Evolutionary conservation across 2,113 vertebrate species (phyloP).

Genomic region (Porphyrio hochstetteri): DNA sequence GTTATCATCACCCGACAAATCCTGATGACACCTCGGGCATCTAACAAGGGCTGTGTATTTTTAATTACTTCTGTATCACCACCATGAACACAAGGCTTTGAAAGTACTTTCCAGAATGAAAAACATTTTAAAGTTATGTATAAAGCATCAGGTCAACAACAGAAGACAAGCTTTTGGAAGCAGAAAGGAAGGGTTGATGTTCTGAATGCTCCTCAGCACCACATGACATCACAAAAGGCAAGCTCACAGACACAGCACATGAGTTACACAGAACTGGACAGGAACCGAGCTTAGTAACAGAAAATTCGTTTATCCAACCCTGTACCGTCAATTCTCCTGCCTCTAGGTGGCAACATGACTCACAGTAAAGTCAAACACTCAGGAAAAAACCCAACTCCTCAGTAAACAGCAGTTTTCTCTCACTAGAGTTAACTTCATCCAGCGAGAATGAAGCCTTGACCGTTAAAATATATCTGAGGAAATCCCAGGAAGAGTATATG

Average conservation of each 20-base stretch:
- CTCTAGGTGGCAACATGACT: neutral
- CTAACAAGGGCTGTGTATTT: neutral
- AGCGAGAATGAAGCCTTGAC: neutral
- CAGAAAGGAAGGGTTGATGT: neutral
- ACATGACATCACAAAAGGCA: rapidly evolving
- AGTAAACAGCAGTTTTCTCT: neutral
- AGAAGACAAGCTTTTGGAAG: neutral
- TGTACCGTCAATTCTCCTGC: neutral
- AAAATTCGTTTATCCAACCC: neutral
- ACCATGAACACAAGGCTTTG: neutral
- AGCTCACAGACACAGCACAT: rapidly evolving
- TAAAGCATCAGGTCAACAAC: neutral
- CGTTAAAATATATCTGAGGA: neutral
- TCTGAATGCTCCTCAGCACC: neutral
- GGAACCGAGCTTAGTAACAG: neutral
- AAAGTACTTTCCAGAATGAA: neutral
- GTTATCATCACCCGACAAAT: neutral
- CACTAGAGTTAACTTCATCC: rapidly evolving
- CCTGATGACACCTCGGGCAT: neutral
- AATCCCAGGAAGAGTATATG: neutral
- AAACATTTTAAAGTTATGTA: neutral
- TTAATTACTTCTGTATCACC: neutral
- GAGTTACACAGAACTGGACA: neutral
- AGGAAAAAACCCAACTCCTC: neutral
- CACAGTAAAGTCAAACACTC: neutral